Conservation (phyloP, 64 coral and sea anemone genomes). For the Montipora cactus region DNA sequence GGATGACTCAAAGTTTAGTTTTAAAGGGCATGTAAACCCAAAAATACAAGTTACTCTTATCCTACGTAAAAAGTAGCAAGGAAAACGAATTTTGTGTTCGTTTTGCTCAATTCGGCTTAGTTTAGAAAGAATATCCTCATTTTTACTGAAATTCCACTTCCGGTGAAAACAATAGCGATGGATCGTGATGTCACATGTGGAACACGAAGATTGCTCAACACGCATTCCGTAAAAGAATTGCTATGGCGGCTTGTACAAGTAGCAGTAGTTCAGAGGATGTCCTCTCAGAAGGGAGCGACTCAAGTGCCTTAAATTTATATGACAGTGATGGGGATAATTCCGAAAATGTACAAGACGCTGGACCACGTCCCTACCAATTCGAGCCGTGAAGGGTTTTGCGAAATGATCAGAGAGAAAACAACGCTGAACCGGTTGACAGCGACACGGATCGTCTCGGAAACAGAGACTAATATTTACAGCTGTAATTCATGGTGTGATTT, state of each 20-base stretch:
- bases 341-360: no score
- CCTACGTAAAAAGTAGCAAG: background rate
- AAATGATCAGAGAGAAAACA: no score
- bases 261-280: background rate
- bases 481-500: no score
- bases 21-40: conserved; percentile 36
- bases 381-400: no score
- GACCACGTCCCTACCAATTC: no score
- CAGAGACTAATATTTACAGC: no score
- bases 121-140: background rate
- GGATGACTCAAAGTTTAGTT: no score
- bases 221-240: background rate
- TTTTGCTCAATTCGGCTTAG: background rate
- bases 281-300: background rate
- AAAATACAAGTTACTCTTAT: conserved; percentile 3
- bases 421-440: no score
- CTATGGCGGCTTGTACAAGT: background rate
- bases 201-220: conserved; percentile 3
- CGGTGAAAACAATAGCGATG: conserved; percentile 15
- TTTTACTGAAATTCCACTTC: background rate
- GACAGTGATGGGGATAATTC: background rate
- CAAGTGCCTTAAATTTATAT: conserved; percentile 5
- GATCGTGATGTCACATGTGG: background rate
- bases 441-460: no score
- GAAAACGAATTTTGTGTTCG: conserved; percentile 8